phyloP scores from a whole-genome alignment of 2,113 vertebrate genomes.

The Coreoperca whiteheadi region DNA sequence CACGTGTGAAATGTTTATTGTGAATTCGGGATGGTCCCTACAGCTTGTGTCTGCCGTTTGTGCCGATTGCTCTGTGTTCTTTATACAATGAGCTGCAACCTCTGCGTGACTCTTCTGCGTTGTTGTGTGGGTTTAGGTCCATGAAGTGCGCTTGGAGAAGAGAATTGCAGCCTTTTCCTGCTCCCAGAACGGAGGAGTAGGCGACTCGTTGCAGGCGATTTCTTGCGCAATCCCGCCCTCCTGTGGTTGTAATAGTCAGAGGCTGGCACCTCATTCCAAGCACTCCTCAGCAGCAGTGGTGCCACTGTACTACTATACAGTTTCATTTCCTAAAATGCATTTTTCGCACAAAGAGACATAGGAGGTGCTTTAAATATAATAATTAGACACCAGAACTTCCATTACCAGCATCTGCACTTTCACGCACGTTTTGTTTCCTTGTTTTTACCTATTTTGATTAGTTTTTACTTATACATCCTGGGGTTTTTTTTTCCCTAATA shows the following conservation, averaged over 20 bases:
- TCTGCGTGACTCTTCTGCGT: neutral
- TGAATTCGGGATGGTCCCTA: neutral
- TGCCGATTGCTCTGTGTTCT: neutral
- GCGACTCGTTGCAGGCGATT: neutral
- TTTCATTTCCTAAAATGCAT: neutral
- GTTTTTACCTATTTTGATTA: neutral
- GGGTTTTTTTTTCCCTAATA: neutral
- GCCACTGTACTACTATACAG: neutral
- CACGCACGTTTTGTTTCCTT: neutral
- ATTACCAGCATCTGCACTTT: neutral
- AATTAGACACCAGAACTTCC: neutral
- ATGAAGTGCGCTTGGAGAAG: neutral
- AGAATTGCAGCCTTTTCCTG: neutral
- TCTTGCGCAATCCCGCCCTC: slow-evolving; percentile 51
- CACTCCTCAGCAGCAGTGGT: neutral
- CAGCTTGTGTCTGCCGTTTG: neutral
- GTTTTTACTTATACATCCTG: neutral
- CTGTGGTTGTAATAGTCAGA: slow-evolving; percentile 21
- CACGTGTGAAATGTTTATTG: slow-evolving; percentile 23
- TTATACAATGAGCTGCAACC: too few relatives aligned
- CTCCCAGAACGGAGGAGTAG: neutral
- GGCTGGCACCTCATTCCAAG: neutral
- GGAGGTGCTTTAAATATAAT: neutral
- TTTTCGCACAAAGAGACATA: neutral
- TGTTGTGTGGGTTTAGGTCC: neutral